These are phyloP conservation scores for Solen grandis DNA, from an alignment of 1,140 invertebrate genomes.

Conservation along the genomic window DNA sequence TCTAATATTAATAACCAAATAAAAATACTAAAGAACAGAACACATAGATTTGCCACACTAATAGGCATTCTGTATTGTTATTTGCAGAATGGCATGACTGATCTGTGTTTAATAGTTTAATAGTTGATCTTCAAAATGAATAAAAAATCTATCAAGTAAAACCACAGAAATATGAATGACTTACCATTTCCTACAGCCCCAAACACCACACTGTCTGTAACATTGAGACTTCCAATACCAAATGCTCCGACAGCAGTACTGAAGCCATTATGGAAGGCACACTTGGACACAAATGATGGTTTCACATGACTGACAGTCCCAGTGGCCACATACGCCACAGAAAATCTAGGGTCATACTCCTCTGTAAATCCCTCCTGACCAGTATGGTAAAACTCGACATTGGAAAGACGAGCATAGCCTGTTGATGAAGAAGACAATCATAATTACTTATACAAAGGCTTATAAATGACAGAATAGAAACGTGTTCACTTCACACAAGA, in stretches of 20 bases:
- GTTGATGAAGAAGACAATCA: conserved; percentile 13
- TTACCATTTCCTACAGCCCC: conserved; percentile 63
- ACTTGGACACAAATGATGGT: conserved; percentile 63
- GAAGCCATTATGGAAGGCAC: conserved; percentile 72
- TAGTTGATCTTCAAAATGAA: no score
- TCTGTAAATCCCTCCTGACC: conserved; percentile 74
- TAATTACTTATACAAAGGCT: background rate
- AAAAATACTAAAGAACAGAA: no score
- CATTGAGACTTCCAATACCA: conserved; percentile 56
- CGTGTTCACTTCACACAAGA: no score
- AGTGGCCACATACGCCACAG: conserved; percentile 68
- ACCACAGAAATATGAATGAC: no score
- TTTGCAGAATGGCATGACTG: no score
- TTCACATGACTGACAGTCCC: conserved; percentile 44
- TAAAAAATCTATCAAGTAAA: no score
- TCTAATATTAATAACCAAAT: no score
- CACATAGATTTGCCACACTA: no score
- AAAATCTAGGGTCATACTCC: conserved; percentile 71
- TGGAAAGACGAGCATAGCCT: conserved; percentile 71
- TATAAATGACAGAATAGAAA: no score
- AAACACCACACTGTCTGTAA: conserved; percentile 69
- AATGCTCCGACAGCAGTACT: conserved; percentile 73
- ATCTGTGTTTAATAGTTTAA: no score
- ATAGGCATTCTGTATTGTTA: no score
- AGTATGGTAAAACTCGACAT: conserved; percentile 73